Evolutionary conservation across 2,888 invertebrate species (phyloP), one percentile per base, ranked within the genome.

Genomic region (Dryocosmus kuriphilus): DNA sequence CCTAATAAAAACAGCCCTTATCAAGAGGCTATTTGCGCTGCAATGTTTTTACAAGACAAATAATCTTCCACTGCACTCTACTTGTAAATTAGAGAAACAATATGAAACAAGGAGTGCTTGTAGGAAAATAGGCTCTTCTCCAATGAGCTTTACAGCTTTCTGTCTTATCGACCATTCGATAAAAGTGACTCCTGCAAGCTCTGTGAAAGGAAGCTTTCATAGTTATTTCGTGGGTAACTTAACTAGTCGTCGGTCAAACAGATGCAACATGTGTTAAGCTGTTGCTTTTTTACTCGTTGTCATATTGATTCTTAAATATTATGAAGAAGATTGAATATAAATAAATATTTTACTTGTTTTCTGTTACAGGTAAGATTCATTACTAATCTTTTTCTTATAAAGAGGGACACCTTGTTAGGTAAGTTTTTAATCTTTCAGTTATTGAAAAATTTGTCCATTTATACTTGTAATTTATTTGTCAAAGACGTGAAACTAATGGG

Each of bases 121-220:
- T 22, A 11, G 65, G 46, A n/a, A 67, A 51, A 27, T 16, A n/a
- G 9, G 11, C 41, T 16, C 2, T 6, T 24, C 11, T 57, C 11
- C 8, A n/a, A 8, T 6, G 24, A 24, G 57, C 5, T 57, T 57
- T 41, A 24, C 41, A 67, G 67, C 9, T n/a, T 27, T 30, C 67
- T 27, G 9, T 19, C 19, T 67, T 67, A 67, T n/a, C 67, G 67
- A 46, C 27, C 4, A 46, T 6, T 67, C 4, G 46, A 16, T 67
- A 51, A 67, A 19, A 51, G 46, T 19, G 46, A 67, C 9, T 67
- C 46, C 67, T 67, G 67, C n/a, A 67, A 67, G 30, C 46, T 51
- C 27, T 24, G 9, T 4, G 9, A 5, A 7, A 35, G 27, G 41
- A 46, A 46, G 46, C 30, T 67, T 41, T 67, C 19, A 67, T n/a